Evolutionary conservation across 2,797 vertebrate species (phyloP).

Genomic region (Hoplostethus mediterraneus): DNA sequence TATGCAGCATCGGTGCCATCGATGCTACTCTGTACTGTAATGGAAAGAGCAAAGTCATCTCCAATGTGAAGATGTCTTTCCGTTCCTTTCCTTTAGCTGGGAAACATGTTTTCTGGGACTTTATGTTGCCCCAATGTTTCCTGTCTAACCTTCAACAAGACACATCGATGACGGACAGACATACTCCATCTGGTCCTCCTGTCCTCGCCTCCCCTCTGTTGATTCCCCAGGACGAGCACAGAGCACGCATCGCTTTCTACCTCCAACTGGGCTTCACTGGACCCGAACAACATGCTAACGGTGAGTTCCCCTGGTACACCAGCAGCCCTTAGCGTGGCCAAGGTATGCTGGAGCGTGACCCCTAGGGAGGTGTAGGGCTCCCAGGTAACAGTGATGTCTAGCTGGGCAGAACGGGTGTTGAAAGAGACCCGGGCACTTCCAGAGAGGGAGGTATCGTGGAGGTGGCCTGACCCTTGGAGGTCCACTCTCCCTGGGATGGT

Average conservation of each 20-base stretch:
- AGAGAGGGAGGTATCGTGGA: slow-evolving; percentile 47
- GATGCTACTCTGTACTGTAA: background rate
- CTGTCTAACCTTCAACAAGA: slow-evolving; percentile 76
- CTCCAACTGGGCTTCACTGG: slow-evolving; percentile 38
- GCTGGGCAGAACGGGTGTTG: slow-evolving; percentile 34
- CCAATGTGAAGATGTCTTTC: slow-evolving; percentile 58
- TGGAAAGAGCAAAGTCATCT: slow-evolving; percentile 69
- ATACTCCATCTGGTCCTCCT: slow-evolving; percentile 61
- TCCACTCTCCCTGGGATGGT: slow-evolving; percentile 62
- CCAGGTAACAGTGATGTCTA: slow-evolving; percentile 43
- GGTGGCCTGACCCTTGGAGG: slow-evolving; percentile 44
- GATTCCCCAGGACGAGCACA: slow-evolving; percentile 46
- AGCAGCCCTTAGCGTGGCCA: slow-evolving; percentile 13
- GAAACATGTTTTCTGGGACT: slow-evolving; percentile 72
- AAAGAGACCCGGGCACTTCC: slow-evolving; percentile 37
- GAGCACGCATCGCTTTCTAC: slow-evolving; percentile 60
- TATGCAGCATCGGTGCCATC: background rate
- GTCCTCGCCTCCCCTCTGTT: slow-evolving; percentile 21
- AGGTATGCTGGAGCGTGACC: slow-evolving; percentile 49
- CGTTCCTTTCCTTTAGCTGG: slow-evolving; percentile 57
- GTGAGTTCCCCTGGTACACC: slow-evolving; percentile 28
- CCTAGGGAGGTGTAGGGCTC: slow-evolving; percentile 36
- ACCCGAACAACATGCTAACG: slow-evolving; percentile 19
- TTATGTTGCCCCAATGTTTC: slow-evolving; percentile 64
- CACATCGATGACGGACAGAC: slow-evolving; percentile 61